A percentile compares a stretch with the other conserved stretches of the same genome.
phyloP scores from a whole-genome alignment of 1,140 invertebrate genomes.

The Pseudachorutes palmiensis region DNA sequence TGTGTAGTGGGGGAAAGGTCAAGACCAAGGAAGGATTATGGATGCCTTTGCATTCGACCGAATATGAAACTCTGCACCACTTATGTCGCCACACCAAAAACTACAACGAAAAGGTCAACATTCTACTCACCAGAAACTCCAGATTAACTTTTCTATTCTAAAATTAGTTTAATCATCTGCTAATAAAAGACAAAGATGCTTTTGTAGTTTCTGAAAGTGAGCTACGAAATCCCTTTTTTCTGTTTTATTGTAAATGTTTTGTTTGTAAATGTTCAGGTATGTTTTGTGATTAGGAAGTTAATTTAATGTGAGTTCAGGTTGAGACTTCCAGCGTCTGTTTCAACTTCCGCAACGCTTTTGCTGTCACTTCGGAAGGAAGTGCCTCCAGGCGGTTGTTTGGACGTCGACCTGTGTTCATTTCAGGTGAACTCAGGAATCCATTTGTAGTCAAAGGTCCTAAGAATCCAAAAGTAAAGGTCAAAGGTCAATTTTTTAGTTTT shows the following conservation, averaged over 20 bases:
- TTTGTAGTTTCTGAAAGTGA: too few species aligned
- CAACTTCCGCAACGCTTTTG: conserved; percentile 28
- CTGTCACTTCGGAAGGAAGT: conserved; percentile 31
- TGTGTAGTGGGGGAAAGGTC: background rate
- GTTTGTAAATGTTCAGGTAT: too few species aligned
- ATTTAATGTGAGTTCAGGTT: background rate
- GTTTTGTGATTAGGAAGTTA: background rate
- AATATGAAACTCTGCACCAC: background rate
- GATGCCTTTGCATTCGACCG: background rate
- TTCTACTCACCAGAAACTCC: too few species aligned
- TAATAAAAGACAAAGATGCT: too few species aligned
- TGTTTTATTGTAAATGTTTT: too few species aligned
- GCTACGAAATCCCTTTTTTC: too few species aligned
- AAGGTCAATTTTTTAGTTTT: background rate
- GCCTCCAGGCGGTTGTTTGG: conserved; percentile 31
- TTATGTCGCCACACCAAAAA: background rate
- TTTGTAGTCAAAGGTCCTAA: conserved; percentile 17
- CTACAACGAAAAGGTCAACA: background rate
- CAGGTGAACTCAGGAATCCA: conserved; percentile 32
- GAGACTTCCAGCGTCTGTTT: conserved; percentile 26
- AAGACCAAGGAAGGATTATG: background rate
- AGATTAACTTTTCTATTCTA: too few species aligned
- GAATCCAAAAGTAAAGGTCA: background rate
- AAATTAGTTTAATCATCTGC: too few species aligned
- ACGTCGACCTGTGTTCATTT: conserved; percentile 30